phyloP scores from a whole-genome alignment of 2,888 invertebrate species.

The Caenorhabditis japonica region DNA sequence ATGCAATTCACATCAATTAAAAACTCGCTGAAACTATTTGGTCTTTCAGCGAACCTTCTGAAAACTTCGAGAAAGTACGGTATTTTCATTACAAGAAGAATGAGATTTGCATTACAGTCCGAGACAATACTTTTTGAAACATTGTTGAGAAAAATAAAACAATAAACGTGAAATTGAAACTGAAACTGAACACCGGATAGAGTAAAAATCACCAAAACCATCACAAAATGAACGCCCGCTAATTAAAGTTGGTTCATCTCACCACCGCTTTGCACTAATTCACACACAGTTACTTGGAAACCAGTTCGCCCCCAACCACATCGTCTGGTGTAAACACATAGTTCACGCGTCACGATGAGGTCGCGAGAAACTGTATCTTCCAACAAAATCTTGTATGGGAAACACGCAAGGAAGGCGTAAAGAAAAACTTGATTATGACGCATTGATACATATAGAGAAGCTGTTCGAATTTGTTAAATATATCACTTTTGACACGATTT shows the following conservation, averaged over 20 bases:
- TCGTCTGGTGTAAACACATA: constrained; percentile 22
- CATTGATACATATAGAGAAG: constrained; percentile 19
- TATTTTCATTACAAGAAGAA: too few species aligned
- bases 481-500: neutral
- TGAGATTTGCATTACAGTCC: too few species aligned
- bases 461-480: constrained; percentile 21
- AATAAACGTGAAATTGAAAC: too few species aligned
- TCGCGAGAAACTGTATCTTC: constrained; percentile 32
- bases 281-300: constrained; percentile 22
- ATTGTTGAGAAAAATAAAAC: too few species aligned
- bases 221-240: constrained; percentile 21
- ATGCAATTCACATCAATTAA: too few species aligned
- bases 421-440: constrained; percentile 45
- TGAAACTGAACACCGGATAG: constrained; percentile 30
- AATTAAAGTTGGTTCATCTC: constrained; percentile 37
- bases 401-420: constrained; percentile 9
- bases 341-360: constrained; percentile 31
- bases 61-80: too few species aligned
- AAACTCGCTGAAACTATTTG: too few species aligned
- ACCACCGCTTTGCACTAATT: constrained; percentile 14
- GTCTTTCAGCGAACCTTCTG: too few species aligned
- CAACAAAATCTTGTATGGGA: constrained; percentile 33
- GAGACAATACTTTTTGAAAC: too few species aligned
- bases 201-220: constrained; percentile 12
- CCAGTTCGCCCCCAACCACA: constrained; percentile 14